phyloP scores from a whole-genome alignment of 1,140 invertebrate species.

The Lepidurus apus region DNA sequence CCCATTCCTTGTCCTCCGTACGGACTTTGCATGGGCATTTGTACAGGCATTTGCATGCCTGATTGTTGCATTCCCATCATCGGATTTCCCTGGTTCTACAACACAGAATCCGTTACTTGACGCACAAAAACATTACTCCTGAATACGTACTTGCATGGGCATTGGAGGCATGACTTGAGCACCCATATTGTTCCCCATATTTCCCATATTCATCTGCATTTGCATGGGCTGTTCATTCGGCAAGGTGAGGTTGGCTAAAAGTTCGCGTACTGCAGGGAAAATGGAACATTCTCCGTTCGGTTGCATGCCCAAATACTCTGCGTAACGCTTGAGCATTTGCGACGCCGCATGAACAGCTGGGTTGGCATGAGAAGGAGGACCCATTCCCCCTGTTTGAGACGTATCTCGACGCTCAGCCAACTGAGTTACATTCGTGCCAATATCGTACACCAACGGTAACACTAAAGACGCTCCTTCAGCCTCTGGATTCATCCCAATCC shows the following conservation, averaged over 20 bases:
- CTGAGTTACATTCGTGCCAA: constrained; percentile 74
- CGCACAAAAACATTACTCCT: neutral
- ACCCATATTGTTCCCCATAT: constrained; percentile 27
- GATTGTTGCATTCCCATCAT: neutral
- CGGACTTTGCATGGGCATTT: constrained; percentile 2
- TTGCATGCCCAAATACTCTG: constrained; percentile 52
- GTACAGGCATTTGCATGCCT: neutral
- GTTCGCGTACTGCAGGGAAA: constrained; percentile 78
- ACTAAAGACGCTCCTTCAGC: constrained; percentile 72
- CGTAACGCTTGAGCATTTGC: constrained; percentile 60
- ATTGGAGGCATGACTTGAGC: neutral
- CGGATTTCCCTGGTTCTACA: neutral
- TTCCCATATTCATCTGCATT: constrained; percentile 26
- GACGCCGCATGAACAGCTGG: constrained; percentile 59
- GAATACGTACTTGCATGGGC: neutral
- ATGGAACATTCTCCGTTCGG: constrained; percentile 65
- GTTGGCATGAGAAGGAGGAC: constrained; percentile 42
- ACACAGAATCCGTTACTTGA: neutral
- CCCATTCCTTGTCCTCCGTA: constrained; percentile 13
- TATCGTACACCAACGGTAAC: constrained; percentile 82
- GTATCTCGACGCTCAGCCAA: constrained; percentile 69
- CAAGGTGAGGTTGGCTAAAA: constrained; percentile 69
- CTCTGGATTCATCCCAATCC: constrained; percentile 57
- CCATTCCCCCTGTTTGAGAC: constrained; percentile 44
- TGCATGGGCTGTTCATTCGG: constrained; percentile 56